Conservation (phyloP, 2,888 invertebrate species). For the Limnephilus lunatus region DNA sequence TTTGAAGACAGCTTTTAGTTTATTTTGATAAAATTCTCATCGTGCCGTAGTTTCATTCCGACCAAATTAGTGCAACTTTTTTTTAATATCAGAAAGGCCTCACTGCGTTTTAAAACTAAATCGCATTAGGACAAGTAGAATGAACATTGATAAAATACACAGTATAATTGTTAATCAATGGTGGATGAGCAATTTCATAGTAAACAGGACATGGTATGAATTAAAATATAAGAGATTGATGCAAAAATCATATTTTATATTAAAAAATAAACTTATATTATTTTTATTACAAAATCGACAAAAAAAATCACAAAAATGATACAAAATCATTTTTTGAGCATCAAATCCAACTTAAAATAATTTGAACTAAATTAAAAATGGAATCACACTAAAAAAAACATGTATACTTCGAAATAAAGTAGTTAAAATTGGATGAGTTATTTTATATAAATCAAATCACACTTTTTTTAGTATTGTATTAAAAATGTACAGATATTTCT, state of each 20-base stretch:
- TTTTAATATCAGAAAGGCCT: not conserved
- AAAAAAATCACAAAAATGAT: conserved; percentile 8
- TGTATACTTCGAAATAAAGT: not conserved
- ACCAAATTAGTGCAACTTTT: not conserved
- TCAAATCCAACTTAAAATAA: not conserved
- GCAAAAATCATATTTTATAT: not conserved
- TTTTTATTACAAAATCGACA: not conserved
- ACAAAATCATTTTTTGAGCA: not conserved
- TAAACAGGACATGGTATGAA: conserved; percentile 32
- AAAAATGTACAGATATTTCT: not conserved
- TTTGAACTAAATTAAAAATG: not conserved
- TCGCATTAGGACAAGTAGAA: conserved; percentile 18
- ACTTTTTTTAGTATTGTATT: not conserved
- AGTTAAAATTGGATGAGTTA: too few relatives aligned
- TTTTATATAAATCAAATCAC: not conserved
- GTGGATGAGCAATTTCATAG: not conserved
- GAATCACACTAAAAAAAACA: not conserved
- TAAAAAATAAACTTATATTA: conserved; percentile 5
- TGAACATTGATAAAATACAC: conserved; percentile 30
- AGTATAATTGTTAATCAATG: not conserved
- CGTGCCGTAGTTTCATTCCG: not conserved
- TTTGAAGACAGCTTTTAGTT: not conserved
- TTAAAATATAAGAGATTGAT: not conserved
- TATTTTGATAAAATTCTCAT: not conserved
- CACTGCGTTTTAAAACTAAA: conserved; percentile 19